phyloP scores from a whole-genome alignment of 2,797 vertebrate genomes.

The Babyrousa celebensis region DNA sequence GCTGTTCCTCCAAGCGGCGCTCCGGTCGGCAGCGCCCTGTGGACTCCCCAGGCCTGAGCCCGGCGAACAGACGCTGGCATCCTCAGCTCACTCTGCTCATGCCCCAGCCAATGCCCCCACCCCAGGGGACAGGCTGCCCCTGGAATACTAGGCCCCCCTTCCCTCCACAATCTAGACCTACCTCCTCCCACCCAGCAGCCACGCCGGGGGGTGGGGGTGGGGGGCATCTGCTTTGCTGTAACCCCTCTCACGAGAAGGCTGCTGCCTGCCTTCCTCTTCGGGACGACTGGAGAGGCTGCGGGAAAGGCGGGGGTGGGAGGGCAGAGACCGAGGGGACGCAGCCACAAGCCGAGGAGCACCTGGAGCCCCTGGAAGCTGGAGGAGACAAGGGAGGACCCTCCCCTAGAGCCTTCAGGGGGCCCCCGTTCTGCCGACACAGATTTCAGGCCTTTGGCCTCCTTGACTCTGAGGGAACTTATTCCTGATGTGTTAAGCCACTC shows the following conservation, averaged over 20 bases:
- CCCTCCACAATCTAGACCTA: background rate
- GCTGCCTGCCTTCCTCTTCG: background rate
- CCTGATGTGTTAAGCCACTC: background rate
- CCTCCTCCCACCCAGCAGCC: background rate
- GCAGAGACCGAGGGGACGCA: background rate
- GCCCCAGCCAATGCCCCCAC: background rate
- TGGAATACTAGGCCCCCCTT: background rate
- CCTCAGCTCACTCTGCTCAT: background rate
- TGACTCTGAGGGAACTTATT: background rate
- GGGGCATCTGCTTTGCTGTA: background rate
- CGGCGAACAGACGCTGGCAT: background rate
- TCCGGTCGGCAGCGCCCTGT: background rate
- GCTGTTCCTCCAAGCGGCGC: background rate
- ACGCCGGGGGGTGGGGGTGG: accelerated
- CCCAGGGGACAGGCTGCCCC: background rate
- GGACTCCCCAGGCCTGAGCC: background rate
- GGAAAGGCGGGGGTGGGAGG: background rate
- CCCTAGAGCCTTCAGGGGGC: background rate
- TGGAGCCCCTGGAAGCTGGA: background rate
- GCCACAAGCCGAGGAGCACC: background rate
- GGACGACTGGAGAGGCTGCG: background rate
- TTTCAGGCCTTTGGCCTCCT: background rate
- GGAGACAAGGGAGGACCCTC: background rate
- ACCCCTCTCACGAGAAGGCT: background rate
- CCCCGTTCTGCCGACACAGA: background rate